phyloP scores from a whole-genome alignment of 2,113 vertebrate genomes.

The Corapipo altera region DNA sequence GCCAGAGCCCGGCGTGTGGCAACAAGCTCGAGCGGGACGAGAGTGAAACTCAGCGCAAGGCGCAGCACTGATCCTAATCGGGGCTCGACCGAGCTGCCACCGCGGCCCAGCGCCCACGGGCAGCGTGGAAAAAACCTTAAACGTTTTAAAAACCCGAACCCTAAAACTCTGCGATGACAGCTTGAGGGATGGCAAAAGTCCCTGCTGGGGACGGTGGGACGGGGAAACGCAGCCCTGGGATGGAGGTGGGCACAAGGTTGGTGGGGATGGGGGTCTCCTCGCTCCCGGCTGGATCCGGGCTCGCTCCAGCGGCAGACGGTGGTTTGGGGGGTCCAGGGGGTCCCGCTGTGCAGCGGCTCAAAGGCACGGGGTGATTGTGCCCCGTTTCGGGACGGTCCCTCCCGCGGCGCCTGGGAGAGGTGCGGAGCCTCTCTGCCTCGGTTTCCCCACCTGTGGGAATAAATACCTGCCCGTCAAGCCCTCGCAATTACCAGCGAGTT shows the following conservation, averaged over 20 bases:
- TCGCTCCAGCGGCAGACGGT: accelerated
- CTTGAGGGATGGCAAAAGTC: accelerated
- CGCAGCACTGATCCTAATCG: conserved; percentile 43
- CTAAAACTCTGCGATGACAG: accelerated
- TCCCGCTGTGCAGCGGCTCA: accelerated
- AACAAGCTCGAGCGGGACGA: conserved; percentile 57
- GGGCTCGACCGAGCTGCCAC: conserved; percentile 9
- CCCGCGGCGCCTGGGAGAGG: background rate
- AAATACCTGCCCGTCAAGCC: conserved; percentile 6
- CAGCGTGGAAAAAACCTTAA: background rate
- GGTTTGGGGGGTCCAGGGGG: accelerated
- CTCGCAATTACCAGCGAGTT: background rate
- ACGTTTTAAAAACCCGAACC: no score
- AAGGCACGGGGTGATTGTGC: accelerated
- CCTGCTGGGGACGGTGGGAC: background rate
- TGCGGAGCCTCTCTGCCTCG: background rate
- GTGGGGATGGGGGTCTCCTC: background rate
- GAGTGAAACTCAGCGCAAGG: conserved; percentile 65
- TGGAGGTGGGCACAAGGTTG: accelerated
- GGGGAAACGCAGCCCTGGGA: background rate
- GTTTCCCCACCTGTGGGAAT: conserved; percentile 40
- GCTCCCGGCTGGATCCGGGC: accelerated
- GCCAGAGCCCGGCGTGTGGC: conserved; percentile 55
- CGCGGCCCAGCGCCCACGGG: background rate
- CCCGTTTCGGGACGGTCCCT: background rate